phyloP scores from a whole-genome alignment of 2,113 vertebrate species.

The Delphinapterus leucas region DNA sequence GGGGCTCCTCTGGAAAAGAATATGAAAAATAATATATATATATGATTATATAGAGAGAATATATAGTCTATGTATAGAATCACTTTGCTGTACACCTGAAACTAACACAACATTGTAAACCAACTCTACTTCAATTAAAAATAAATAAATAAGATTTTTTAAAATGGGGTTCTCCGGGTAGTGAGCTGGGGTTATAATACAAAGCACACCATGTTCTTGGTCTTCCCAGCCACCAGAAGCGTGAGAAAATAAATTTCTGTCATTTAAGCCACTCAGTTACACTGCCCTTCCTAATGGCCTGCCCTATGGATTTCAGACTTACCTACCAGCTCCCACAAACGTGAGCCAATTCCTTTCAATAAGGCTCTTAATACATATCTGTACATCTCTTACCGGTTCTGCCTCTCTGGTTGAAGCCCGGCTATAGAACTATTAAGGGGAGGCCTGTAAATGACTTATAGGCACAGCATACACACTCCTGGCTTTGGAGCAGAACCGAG shows the following conservation, averaged over 20 bases:
- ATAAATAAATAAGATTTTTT: neutral
- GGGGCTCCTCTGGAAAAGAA: neutral
- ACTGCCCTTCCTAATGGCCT: neutral
- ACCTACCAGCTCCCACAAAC: neutral
- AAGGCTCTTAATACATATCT: neutral
- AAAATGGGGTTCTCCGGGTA: neutral
- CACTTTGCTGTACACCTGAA: neutral
- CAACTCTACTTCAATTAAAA: neutral
- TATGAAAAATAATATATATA: neutral
- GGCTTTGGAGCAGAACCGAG: neutral
- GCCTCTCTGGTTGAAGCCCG: neutral
- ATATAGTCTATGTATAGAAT: too few species aligned
- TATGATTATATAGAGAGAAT: too few species aligned
- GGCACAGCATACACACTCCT: neutral
- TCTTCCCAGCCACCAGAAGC: neutral
- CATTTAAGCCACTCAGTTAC: neutral
- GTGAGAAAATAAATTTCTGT: neutral
- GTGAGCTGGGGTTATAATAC: neutral
- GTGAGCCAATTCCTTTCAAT: neutral
- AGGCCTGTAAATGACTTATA: fast-evolving
- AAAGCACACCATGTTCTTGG: neutral
- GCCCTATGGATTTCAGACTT: neutral
- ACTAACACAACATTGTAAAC: neutral
- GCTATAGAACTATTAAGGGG: neutral
- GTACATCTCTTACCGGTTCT: neutral